Base-by-base conservation (phyloP, 2,888 invertebrate species). In the Creontiades dilutus region DNA sequence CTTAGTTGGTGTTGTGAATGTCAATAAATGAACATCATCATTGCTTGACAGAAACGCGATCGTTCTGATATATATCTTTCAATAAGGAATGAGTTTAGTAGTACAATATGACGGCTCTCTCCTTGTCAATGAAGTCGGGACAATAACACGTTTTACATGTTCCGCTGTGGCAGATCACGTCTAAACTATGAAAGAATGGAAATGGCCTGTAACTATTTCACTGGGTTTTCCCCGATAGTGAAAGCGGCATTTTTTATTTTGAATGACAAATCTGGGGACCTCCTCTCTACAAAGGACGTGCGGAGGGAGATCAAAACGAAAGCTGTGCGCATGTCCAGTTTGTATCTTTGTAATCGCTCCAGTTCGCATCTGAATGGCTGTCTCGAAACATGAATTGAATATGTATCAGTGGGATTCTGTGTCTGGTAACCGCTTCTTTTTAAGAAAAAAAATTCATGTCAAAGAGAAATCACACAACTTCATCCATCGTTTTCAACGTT, bases 251-350 rank as follows among this genome's bases (percentile, higher is more conserved):
- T 68, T 68, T 27, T 23, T 11, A 27, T 23, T 68, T 68, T 68
- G 68, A 68, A 68, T 27, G 68, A 68, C 68, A 23, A 68, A 68
- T 23, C 68, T 23, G 23, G 23, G n/a, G 37, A 68, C 68, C 23
- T 11, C 57, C 19, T 57, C 68, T 12, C 2, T 19, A 68, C 7
- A 68, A 23, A 23, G 68, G 23, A 68, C 68, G 68, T 68, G 68
- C 19, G 3, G 68, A 11, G 68, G 68, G 68, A 68, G 23, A 68
- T 68, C 68, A 68, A 68, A 23, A 23, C 68, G 68, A 68, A 68
- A 68, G 68, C 68, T 68, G 27, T 23, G 23, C 68, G 23, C 12
- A 27, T 68, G 68, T 23, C 16, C 16, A 13, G 11, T 12, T 68
- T 0, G 1, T 5, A 0, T 0, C 23, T 13, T 11, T 19, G 19